Base-by-base conservation (phyloP, 2,888 invertebrate genomes). In the Agrochola lychnidis region DNA sequence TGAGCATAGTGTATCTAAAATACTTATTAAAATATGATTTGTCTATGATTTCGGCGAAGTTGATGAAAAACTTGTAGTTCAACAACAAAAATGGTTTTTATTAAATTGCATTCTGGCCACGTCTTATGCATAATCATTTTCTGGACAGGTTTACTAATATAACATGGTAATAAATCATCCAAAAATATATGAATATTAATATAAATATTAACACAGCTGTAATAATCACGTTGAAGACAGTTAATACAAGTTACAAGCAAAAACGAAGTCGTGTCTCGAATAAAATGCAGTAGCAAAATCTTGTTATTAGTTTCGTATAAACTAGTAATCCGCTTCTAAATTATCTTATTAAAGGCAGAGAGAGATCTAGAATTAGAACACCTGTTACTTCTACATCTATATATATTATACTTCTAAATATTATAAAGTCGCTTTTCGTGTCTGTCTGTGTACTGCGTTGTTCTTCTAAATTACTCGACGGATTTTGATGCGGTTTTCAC, bases 281-380 rank as follows among this genome's bases (percentile, higher is more conserved):
- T 66, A 36, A 16, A 56, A 36, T 40, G 25, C 16, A 63, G 12
- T 62, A 53, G 16, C n/a, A 30, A 63, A 30, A 36, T 53, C 6
- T 61, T 40, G 14, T 59, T 76, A 4, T 77, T 78, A 14, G 3
- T 45, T 53, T 22, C 12, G 4, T 22, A 36, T 4, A 56, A 36
- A 45, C 5, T 68, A 14, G 2, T 79, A 40, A 69, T 48, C 25
- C 19, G 14, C 19, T 53, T 78, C n/a, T 36, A 75, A 75, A 63
- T 63, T 6, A 6, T n/a, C 45, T 66, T 12, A 45, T 56, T 75
- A 56, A n/a, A 3, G 9, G 25, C 22, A 30, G 6, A 53, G 25
- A 3, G 30, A 30, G 30, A 62, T 51, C 16, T 62, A 36, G 16
- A 62, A n/a, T 53, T 77, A 16, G 0, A 53, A 51, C 7, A 6